Conservation (phyloP, 2,113 vertebrate species). For the Eupsittula cactorum region DNA sequence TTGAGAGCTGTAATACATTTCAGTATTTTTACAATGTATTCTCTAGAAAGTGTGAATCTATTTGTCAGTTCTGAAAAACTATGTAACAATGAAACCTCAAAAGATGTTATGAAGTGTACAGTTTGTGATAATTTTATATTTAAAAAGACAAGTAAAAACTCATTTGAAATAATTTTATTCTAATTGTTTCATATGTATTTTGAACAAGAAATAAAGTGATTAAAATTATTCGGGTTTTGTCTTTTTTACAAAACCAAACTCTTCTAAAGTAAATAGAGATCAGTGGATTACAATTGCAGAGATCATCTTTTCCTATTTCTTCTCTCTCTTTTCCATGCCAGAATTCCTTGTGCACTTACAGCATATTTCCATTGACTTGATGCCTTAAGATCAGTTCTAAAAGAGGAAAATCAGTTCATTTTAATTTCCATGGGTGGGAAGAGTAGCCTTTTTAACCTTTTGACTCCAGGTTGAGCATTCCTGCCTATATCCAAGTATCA, state of each 20-base stretch:
- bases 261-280: neutral
- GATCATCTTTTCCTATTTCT: neutral
- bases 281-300: neutral
- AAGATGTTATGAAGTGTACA: slow-evolving; percentile 88
- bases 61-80: slow-evolving; percentile 78
- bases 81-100: slow-evolving; percentile 82
- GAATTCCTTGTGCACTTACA: neutral
- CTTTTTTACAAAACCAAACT: neutral
- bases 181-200: slow-evolving; percentile 97
- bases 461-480: rapidly evolving
- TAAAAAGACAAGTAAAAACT: slow-evolving; percentile 78
- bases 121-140: slow-evolving; percentile 99
- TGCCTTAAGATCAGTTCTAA: neutral
- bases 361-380: neutral
- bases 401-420: neutral
- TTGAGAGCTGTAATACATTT: slow-evolving; percentile 76
- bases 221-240: slow-evolving; percentile 47
- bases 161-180: slow-evolving; percentile 88
- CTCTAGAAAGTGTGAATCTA: slow-evolving; percentile 78
- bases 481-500: neutral
- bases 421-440: neutral
- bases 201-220: slow-evolving; percentile 86
- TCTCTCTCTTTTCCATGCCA: neutral
- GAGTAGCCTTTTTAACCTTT: neutral
- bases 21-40: slow-evolving; percentile 82